Evolutionary conservation across 1,140 invertebrate genomes (phyloP).

Genomic region (Rhopalosiphum maidis): DNA sequence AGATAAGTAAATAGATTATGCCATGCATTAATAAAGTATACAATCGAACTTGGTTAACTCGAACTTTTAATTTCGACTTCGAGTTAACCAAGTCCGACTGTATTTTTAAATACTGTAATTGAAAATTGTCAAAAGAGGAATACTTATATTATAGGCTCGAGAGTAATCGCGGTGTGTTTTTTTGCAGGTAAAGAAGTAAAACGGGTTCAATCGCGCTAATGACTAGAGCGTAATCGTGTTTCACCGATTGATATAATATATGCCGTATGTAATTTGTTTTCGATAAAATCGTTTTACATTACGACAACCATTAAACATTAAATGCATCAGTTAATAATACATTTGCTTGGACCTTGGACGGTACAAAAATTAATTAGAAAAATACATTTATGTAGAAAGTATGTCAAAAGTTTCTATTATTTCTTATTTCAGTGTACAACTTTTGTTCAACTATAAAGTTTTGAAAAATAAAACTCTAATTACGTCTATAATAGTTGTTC

Average conservation of each 20-base stretch:
- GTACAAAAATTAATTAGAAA: background rate
- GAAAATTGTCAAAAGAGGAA: too few species aligned
- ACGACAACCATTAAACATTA: background rate
- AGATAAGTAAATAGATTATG: too few species aligned
- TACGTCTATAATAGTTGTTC: background rate
- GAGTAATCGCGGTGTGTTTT: too few species aligned
- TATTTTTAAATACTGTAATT: too few species aligned
- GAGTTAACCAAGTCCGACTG: too few species aligned
- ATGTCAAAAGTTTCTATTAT: constrained; percentile 8
- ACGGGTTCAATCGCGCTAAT: too few species aligned
- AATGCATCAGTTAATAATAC: background rate
- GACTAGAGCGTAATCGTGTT: too few species aligned
- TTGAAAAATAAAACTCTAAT: background rate
- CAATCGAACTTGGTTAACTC: too few species aligned
- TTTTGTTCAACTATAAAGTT: background rate
- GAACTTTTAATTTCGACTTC: too few species aligned
- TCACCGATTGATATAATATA: background rate
- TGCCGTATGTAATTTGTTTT: background rate
- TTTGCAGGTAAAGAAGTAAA: too few species aligned
- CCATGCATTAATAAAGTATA: too few species aligned
- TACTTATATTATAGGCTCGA: too few species aligned
- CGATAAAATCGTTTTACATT: background rate
- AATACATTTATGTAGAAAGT: background rate
- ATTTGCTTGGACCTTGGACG: background rate
- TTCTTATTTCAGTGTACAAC: background rate